A percentile compares a stretch with the other conserved stretches of the same genome.
These are phyloP conservation scores for Montifringilla adamsi DNA, from an alignment of 2,113 vertebrate genomes.

Conservation along the genomic window DNA sequence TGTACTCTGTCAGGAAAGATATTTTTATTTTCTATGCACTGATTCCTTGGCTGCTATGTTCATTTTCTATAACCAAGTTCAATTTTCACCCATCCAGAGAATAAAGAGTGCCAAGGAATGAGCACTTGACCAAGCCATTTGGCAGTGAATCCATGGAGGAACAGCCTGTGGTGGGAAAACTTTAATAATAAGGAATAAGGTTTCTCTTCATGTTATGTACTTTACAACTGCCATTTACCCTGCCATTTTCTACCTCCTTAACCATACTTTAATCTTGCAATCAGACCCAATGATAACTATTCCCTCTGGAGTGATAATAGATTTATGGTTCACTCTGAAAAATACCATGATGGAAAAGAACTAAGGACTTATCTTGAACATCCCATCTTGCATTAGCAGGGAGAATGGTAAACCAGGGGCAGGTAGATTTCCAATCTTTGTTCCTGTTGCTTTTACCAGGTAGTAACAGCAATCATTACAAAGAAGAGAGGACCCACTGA, in stretches of 20 bases:
- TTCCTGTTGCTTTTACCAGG: not conserved
- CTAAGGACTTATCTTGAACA: not conserved
- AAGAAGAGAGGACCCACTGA: not conserved
- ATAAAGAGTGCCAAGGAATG: not conserved
- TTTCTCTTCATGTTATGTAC: not conserved
- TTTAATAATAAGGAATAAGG: not conserved
- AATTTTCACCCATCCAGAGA: not conserved
- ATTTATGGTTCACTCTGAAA: not conserved
- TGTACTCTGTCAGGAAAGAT: not conserved
- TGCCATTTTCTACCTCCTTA: not conserved
- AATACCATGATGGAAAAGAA: not conserved
- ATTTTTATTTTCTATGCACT: not conserved
- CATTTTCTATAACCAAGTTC: not conserved
- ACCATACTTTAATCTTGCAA: not conserved
- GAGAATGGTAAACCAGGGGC: not conserved
- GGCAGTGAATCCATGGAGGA: not conserved
- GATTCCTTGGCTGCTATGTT: not conserved
- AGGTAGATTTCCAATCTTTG: not conserved
- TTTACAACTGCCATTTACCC: not conserved
- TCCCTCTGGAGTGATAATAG: not conserved
- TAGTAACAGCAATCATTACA: not conserved
- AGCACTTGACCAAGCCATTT: not conserved
- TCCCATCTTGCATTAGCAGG: not conserved
- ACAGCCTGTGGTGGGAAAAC: not conserved
- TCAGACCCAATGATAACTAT: not conserved